Base-by-base conservation (phyloP, 1,140 invertebrate genomes). In the Laodelphax striatellus region DNA sequence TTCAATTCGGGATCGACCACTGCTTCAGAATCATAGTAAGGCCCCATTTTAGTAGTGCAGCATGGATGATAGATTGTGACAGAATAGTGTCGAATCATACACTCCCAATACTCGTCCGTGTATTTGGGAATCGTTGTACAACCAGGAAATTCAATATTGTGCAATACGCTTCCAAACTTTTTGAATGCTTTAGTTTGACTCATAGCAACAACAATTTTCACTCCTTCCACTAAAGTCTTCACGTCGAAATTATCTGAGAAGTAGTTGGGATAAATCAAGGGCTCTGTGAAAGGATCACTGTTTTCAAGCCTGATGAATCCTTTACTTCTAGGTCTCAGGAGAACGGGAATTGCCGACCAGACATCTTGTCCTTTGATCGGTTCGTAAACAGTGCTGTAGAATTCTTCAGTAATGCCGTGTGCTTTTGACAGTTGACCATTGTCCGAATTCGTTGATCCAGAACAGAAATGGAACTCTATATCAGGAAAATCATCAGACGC, bases 1-100 rank as follows among this genome's bases (percentile, higher is more conserved):
- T 81, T 75, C 0, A 92, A 73, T 66, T 88, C 79, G 10, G 87
- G 83, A 73, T 96, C 92, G 0, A 96, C 92, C 0, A 96, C 94
- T 0, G 92, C 89, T 5, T 84, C 82, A 10, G 80, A 76, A 70
- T 94, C 91, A 80, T 83, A 86, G 52, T 83, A 82, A 0, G 87
- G 87, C 0, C 92, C 94, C 94, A 97, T 97, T 71, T 93, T 95
- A 55, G 87, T 90, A 0, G 92, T 94, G 0, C 92, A 91, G 0
- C 90, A 84, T 0, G 91, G 90, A 77, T 95, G 91, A 69, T 93
- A 94, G 44, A 87, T 83, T 0, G 91, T 92, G 1, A 80, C 82
- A 0, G 87, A 86, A 61, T 91, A 90, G 8, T 85, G 77, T 13
- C 87, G 74, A 5, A 90, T 87, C 83, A 90, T 88, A 66, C 90